Evolutionary conservation across 2,113 vertebrate genomes (phyloP).

Genomic region (Tupaia tana): DNA sequence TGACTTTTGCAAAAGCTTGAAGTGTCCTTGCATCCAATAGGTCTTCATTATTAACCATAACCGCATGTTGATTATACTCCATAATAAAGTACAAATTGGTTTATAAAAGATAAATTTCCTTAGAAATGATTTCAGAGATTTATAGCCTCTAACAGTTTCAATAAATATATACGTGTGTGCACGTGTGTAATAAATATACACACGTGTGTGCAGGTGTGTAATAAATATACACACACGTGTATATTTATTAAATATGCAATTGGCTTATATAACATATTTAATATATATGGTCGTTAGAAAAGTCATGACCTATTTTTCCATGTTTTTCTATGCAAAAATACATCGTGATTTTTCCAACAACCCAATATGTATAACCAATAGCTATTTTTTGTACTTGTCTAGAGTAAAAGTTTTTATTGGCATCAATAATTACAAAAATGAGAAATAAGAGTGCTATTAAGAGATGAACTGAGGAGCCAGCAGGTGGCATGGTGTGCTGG

Average conservation of each 20-base stretch:
- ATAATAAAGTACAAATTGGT: neutral
- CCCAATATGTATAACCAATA: neutral
- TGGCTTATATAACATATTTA: too few species aligned
- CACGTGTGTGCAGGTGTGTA: too few species aligned
- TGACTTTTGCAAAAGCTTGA: neutral
- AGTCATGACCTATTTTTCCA: too few species aligned
- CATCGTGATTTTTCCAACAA: too few species aligned
- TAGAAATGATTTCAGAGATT: neutral
- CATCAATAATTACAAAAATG: neutral
- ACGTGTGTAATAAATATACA: too few species aligned
- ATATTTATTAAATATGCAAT: too few species aligned
- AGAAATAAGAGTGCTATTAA: conserved; percentile 9
- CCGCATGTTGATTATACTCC: neutral
- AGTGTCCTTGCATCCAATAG: neutral
- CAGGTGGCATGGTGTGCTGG: too few species aligned
- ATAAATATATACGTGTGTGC: neutral
- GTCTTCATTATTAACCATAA: neutral
- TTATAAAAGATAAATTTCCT: conserved; percentile 25
- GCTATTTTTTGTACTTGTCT: conserved; percentile 9
- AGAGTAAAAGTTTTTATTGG: neutral
- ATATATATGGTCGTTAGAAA: too few species aligned
- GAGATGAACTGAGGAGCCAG: neutral
- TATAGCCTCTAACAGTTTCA: neutral
- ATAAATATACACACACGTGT: too few species aligned
- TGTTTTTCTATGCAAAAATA: too few species aligned